Conservation (phyloP, 2,113 vertebrate species). For the Neogale vison region DNA sequence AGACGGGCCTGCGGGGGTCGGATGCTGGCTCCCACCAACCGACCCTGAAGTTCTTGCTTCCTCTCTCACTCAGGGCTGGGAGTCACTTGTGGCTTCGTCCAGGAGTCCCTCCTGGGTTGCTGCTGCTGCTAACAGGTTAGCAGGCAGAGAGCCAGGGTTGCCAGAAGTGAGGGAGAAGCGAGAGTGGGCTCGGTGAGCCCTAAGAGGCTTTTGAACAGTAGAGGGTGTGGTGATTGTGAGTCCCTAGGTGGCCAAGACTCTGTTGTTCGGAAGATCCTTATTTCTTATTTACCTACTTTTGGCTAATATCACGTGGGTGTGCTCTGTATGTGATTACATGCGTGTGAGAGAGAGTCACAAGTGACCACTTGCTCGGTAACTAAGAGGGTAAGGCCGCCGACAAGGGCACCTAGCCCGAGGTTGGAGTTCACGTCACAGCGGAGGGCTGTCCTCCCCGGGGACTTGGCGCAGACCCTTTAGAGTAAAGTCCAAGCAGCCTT, state of each 20-base stretch:
- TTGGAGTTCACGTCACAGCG: rapidly evolving
- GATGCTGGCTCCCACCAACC: rapidly evolving
- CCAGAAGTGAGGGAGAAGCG: no score
- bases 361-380: neutral
- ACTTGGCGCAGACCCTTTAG: neutral
- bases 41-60: neutral
- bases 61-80: no score
- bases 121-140: neutral
- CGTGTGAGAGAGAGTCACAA: neutral
- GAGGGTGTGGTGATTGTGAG: no score
- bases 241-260: neutral
- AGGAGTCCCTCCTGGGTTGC: neutral
- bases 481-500: neutral
- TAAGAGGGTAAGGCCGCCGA: rapidly evolving
- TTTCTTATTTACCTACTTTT: neutral
- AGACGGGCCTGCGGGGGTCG: no score
- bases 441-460: neutral
- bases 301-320: neutral
- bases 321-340: neutral
- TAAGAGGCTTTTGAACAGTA: neutral
- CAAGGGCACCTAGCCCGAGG: rapidly evolving
- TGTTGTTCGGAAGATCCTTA: neutral
- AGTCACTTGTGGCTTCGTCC: rapidly evolving
- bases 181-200: neutral
- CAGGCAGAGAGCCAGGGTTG: neutral